These are phyloP conservation scores for Campaea margaritaria DNA, from an alignment of 2,888 invertebrate genomes.

Conservation along the genomic window DNA sequence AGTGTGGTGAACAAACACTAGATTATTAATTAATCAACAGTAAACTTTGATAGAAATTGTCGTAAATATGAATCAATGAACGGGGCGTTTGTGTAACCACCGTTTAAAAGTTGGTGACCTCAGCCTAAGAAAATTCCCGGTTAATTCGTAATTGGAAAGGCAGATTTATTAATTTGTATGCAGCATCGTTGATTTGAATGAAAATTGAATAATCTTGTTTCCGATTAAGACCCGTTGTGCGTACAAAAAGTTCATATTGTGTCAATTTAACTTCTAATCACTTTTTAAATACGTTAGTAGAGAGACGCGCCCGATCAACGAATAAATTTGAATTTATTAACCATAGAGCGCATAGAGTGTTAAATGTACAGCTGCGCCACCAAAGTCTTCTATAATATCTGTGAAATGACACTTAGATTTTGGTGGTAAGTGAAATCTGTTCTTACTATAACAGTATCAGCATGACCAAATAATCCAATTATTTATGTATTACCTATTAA, in stretches of 20 bases:
- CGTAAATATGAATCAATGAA: too few species aligned
- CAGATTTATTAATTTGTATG: slow-evolving; percentile 11
- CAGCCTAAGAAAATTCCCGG: background rate
- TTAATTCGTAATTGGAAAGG: background rate
- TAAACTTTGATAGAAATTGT: too few species aligned
- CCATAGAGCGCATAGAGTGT: background rate
- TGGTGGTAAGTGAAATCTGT: too few species aligned
- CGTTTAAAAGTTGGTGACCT: too few species aligned
- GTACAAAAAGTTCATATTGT: slow-evolving; percentile 84
- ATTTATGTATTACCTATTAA: too few species aligned
- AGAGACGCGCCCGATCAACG: slow-evolving; percentile 77
- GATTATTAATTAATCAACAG: too few species aligned
- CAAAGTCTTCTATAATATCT: background rate
- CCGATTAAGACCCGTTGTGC: slow-evolving; percentile 68
- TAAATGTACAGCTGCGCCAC: background rate
- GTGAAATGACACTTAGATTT: slow-evolving; percentile 4
- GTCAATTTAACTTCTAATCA: slow-evolving; percentile 85
- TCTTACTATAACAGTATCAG: too few species aligned
- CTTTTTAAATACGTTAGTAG: slow-evolving; percentile 83
- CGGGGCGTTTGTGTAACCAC: too few species aligned
- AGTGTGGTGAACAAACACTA: too few species aligned
- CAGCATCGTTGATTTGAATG: slow-evolving; percentile 53
- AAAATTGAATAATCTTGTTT: slow-evolving; percentile 80
- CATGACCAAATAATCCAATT: too few species aligned
- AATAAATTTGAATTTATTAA: slow-evolving; percentile 85